Percentiles rank a stretch among this genome's conserved stretches.
Conservation (phyloP, 2,888 invertebrate species). For the Nomada fabriciana region DNA sequence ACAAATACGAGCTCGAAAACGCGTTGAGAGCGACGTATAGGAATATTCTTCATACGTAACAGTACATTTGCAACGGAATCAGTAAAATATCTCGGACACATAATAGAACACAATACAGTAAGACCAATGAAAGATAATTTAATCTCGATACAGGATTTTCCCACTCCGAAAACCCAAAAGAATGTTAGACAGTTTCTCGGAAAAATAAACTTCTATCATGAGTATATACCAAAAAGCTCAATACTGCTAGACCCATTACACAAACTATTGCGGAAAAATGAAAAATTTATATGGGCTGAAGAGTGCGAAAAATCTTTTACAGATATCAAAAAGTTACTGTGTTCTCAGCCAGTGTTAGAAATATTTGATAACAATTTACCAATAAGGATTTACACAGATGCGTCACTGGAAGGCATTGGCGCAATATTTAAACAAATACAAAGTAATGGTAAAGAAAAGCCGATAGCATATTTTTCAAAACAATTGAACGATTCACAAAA, state of each 20-base stretch:
- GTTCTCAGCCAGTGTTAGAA: constrained; percentile 32
- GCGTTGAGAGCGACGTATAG: no score
- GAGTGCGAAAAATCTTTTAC: neutral
- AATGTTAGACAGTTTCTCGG: constrained; percentile 11
- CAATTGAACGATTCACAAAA: neutral
- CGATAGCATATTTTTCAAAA: no score
- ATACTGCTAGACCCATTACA: neutral
- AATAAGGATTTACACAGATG: constrained; percentile 68
- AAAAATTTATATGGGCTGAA: constrained; percentile 19
- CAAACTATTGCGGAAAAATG: neutral
- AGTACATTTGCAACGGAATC: neutral
- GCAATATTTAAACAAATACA: no score
- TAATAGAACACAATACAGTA: constrained; percentile 25
- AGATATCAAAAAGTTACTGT: constrained; percentile 27
- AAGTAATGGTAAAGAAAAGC: no score
- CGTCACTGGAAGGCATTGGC: neutral
- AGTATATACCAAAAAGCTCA: no score
- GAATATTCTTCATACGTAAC: no score
- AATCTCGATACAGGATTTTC: constrained; percentile 11
- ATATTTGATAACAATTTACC: constrained; percentile 71
- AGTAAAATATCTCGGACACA: neutral
- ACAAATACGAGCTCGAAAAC: no score
- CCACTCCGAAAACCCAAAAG: constrained; percentile 6
- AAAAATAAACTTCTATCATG: neutral
- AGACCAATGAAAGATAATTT: constrained; percentile 38